These are phyloP conservation scores for Oceanodroma tethys DNA, from an alignment of 2,113 vertebrate genomes.

Conservation along the genomic window DNA sequence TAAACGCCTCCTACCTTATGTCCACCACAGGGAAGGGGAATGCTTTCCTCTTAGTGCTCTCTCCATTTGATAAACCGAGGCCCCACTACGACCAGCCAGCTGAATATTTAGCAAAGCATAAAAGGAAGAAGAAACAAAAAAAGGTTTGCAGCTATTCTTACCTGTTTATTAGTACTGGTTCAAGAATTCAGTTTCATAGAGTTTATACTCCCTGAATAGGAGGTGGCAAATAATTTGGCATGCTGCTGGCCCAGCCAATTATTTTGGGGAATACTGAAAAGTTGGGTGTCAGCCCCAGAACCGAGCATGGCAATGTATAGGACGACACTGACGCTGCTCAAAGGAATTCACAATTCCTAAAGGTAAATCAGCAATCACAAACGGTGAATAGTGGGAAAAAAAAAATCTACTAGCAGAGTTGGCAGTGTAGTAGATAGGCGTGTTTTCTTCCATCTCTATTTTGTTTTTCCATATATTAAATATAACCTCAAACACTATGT, in stretches of 20 bases:
- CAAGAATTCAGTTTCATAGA: background rate
- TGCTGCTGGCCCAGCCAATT: background rate
- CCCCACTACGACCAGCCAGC: background rate
- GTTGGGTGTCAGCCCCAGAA: background rate
- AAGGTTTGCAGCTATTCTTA: background rate
- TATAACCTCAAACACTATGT: background rate
- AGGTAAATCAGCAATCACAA: background rate
- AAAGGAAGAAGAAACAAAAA: background rate
- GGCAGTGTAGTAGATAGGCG: background rate
- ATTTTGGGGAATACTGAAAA: background rate
- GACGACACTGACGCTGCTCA: accelerated
- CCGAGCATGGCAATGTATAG: accelerated
- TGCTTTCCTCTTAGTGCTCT: background rate
- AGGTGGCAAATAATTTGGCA: background rate
- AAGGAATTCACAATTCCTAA: background rate
- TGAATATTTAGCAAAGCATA: background rate
- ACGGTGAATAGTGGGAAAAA: background rate
- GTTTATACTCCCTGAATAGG: background rate
- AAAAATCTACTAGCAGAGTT: background rate
- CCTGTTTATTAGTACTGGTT: background rate
- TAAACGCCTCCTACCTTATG: background rate
- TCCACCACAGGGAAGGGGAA: no score
- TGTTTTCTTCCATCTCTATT: background rate
- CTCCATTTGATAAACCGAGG: background rate
- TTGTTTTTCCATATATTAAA: background rate